A percentile compares a stretch with the other conserved stretches of the same genome.
Conservation (phyloP, 2,113 vertebrate genomes). For the Paedocypris sp. region DNA sequence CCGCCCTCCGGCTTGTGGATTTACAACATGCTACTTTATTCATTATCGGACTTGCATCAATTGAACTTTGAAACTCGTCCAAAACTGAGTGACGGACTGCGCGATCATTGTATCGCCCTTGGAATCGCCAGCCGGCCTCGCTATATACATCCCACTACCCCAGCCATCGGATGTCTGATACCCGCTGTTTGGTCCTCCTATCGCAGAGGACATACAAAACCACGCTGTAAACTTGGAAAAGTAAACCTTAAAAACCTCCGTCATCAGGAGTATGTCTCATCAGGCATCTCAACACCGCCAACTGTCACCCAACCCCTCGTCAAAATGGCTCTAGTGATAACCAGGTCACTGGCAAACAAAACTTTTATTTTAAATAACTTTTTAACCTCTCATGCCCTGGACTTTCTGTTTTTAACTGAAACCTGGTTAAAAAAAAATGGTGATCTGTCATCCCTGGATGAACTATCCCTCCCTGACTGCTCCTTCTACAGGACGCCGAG, state of each 20-base stretch:
- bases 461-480: not conserved
- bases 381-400: not conserved
- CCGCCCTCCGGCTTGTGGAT: not conserved
- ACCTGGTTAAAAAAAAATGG: not conserved
- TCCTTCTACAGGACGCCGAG: not conserved
- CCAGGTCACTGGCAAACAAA: not conserved
- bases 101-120: too few relatives aligned
- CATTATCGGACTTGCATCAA: not conserved
- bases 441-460: not conserved
- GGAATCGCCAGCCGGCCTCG: not conserved
- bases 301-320: too few relatives aligned
- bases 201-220: not conserved
- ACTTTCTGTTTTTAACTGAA: too few relatives aligned
- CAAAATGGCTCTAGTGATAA: not conserved
- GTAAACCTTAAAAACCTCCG: not conserved
- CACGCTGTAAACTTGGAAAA: not conserved
- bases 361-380: not conserved
- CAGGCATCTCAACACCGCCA: not conserved
- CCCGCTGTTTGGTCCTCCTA: not conserved
- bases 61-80: not conserved
- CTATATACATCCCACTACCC: not conserved
- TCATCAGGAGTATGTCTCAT: not conserved
- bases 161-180: not conserved
- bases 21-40: not conserved
- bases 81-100: too few relatives aligned